These are phyloP conservation scores for Misgurnus anguillicaudatus DNA, from an alignment of 2,113 vertebrate species.

Conservation along the genomic window DNA sequence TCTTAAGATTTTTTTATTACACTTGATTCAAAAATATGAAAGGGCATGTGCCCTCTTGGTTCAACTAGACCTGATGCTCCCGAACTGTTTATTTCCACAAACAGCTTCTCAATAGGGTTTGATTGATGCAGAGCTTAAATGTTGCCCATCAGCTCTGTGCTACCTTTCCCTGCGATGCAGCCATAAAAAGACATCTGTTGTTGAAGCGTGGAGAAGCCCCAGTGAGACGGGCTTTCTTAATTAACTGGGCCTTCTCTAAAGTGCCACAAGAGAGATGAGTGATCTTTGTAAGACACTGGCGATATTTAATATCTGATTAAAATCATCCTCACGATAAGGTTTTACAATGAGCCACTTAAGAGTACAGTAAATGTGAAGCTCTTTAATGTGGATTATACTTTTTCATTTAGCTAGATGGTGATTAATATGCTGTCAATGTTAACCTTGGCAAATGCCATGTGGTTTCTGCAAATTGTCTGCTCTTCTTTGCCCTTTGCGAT, in stretches of 20 bases:
- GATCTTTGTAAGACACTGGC: conserved; percentile 45
- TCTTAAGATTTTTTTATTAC: no score
- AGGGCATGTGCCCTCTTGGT: no score
- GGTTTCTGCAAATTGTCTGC: conserved; percentile 55
- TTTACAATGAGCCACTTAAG: conserved; percentile 51
- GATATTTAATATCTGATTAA: conserved; percentile 56
- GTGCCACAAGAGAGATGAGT: conserved; percentile 25
- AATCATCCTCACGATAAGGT: conserved; percentile 48
- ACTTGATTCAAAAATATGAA: no score
- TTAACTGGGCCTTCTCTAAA: conserved; percentile 41
- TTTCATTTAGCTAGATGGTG: conserved; percentile 56
- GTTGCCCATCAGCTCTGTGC: conserved; percentile 13
- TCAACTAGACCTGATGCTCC: no score
- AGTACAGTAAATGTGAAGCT: conserved; percentile 55
- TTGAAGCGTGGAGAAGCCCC: conserved; percentile 2
- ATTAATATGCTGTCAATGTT: conserved; percentile 60
- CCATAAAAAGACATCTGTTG: conserved; percentile 43
- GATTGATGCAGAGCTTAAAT: conserved; percentile 34
- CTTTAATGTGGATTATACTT: conserved; percentile 60
- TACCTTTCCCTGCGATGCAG: conserved; percentile 30
- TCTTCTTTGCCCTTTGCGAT: conserved; percentile 47
- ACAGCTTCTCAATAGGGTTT: conserved; percentile 8
- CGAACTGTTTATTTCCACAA: conserved; percentile 30
- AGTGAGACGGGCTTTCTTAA: conserved; percentile 28
- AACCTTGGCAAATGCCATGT: conserved; percentile 58